Evolutionary conservation across 2,797 vertebrate species (phyloP).

Genomic region (Diceros bicornis): DNA sequence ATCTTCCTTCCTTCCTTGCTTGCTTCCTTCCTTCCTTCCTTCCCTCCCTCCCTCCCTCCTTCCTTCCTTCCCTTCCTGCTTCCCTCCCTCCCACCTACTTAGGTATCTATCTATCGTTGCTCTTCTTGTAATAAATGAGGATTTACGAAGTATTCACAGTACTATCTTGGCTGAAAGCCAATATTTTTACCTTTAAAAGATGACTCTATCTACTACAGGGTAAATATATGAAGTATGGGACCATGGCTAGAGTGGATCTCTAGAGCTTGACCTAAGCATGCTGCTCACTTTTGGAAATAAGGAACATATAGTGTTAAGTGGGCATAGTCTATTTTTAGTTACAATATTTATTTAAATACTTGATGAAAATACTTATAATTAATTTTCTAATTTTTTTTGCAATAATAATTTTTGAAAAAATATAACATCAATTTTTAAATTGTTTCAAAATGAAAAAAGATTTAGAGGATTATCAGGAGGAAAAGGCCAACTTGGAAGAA

Average conservation of each 20-base stretch:
- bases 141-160: not conserved
- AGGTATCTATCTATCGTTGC: not conserved
- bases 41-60: too few species aligned
- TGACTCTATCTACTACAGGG: not conserved
- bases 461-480: constrained; percentile 3
- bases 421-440: constrained; percentile 6
- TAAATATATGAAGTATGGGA: not conserved
- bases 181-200: not conserved
- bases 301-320: not conserved
- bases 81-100: not conserved
- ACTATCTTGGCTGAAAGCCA: not conserved
- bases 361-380: constrained; percentile 22
- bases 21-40: not conserved
- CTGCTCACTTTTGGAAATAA: constrained; percentile 27
- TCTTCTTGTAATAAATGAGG: not conserved
- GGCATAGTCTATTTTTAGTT: not conserved
- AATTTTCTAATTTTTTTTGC: not conserved
- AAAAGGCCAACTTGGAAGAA: constrained; percentile 23
- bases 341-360: not conserved
- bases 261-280: not conserved
- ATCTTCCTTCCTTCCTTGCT: not conserved
- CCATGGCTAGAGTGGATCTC: not conserved
- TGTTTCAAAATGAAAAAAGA: not conserved
- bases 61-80: too few species aligned
- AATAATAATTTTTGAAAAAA: constrained; percentile 4